Conservation (phyloP, 2,797 vertebrate genomes). For the Sebastes kiyomatsui region DNA sequence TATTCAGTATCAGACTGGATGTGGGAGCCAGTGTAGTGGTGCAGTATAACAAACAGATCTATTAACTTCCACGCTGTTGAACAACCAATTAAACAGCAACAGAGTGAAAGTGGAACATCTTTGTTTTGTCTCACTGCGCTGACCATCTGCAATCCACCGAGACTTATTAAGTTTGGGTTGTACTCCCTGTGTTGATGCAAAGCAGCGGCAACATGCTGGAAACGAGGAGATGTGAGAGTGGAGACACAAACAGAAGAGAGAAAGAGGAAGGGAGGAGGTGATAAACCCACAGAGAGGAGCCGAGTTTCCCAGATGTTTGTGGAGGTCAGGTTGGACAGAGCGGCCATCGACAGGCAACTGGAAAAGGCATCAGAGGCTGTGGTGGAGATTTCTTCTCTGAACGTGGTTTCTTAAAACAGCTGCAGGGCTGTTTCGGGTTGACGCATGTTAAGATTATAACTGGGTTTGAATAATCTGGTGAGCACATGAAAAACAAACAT, state of each 20-base stretch:
- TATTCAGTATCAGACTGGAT: neutral
- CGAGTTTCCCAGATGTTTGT: conserved; percentile 51
- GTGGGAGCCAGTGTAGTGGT: neutral
- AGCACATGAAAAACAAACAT: conserved; percentile 25
- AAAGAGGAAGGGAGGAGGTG: conserved; percentile 23
- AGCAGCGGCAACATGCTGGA: neutral
- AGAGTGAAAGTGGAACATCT: conserved; percentile 31
- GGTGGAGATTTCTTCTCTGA: conserved; percentile 28
- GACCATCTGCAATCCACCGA: conserved; percentile 29
- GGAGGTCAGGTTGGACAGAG: conserved; percentile 26
- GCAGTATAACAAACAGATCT: neutral
- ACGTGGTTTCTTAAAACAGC: conserved; percentile 52
- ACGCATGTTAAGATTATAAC: conserved; percentile 25
- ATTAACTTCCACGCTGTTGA: conserved; percentile 11
- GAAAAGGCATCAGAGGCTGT: conserved; percentile 34
- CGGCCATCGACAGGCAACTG: conserved; percentile 39
- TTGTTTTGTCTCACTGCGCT: conserved; percentile 31
- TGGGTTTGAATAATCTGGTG: conserved; percentile 43
- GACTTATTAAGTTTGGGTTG: conserved; percentile 1
- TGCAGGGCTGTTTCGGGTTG: conserved; percentile 37
- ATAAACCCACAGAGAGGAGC: conserved; percentile 36
- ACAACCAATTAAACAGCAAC: conserved; percentile 17
- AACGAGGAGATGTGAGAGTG: neutral
- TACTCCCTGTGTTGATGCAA: neutral
- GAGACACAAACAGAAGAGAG: neutral